phyloP scores from a whole-genome alignment of 1,140 invertebrate genomes.

The Dreissena polymorpha region DNA sequence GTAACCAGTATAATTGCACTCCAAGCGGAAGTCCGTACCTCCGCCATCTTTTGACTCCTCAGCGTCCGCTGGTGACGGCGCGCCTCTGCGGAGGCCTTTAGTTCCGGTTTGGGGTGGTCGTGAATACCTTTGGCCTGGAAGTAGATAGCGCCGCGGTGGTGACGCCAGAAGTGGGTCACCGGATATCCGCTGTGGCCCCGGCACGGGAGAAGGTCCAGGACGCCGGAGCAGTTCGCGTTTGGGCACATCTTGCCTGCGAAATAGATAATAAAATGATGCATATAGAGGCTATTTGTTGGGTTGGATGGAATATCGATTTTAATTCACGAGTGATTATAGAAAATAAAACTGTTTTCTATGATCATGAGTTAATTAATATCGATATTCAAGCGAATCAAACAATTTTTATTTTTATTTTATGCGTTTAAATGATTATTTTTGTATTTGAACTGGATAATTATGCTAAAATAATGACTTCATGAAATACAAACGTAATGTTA shows the following conservation, averaged over 20 bases:
- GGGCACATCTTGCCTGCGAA: conserved; percentile 92
- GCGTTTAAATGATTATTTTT: too few relatives aligned
- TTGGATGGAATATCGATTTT: too few relatives aligned
- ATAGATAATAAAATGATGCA: background rate
- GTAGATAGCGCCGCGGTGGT: conserved; percentile 96
- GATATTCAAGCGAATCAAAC: too few relatives aligned
- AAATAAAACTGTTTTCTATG: too few relatives aligned
- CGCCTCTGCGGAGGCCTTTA: conserved; percentile 83
- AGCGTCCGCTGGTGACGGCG: conserved; percentile 66
- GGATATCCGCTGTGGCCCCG: conserved; percentile 98
- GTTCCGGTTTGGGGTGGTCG: conserved; percentile 96
- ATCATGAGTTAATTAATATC: too few relatives aligned
- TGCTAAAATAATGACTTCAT: too few relatives aligned
- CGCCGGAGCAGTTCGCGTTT: conserved; percentile 91
- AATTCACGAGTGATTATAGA: too few relatives aligned
- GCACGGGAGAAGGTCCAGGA: conserved; percentile 93
- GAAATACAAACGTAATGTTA: too few relatives aligned
- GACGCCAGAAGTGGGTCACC: conserved; percentile 98
- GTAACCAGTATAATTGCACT: too few relatives aligned
- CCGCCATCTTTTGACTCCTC: conserved; percentile 28
- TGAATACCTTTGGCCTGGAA: conserved; percentile 98
- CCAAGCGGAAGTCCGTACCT: conserved; percentile 13
- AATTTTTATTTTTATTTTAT: too few relatives aligned
- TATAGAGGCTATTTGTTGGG: too few relatives aligned
- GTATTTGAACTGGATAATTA: too few relatives aligned